Evolutionary conservation across 1,140 invertebrate species (phyloP).

Genomic region (Caenorhabditis inopinata): DNA sequence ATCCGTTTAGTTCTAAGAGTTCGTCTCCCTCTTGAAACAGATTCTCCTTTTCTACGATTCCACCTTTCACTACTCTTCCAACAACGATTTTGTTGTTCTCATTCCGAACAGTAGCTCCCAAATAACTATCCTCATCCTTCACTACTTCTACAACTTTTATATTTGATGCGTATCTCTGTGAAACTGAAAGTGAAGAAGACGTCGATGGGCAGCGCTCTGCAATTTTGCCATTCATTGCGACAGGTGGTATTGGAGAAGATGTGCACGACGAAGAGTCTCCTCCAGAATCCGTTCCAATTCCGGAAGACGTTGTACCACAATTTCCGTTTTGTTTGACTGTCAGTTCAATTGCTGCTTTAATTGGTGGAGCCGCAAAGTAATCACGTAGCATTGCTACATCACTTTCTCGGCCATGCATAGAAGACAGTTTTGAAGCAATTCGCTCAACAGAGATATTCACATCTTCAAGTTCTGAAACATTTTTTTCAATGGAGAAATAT

Average conservation of each 20-base stretch:
- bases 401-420: constrained; percentile 40
- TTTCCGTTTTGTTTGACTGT: constrained; percentile 43
- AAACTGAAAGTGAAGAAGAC: not conserved
- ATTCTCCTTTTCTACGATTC: constrained; percentile 85
- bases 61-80: constrained; percentile 88
- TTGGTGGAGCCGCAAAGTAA: constrained; percentile 44
- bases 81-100: constrained; percentile 82
- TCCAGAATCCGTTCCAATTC: not conserved
- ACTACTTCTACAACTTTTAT: not conserved
- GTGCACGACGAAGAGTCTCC: constrained; percentile 22
- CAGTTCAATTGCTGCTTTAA: constrained; percentile 47
- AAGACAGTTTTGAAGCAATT: constrained; percentile 47
- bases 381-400: constrained; percentile 43
- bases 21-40: constrained; percentile 72
- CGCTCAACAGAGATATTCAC: constrained; percentile 50
- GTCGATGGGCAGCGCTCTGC: not conserved
- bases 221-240: not conserved
- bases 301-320: constrained; percentile 20
- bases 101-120: constrained; percentile 87
- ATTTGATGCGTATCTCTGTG: not conserved
- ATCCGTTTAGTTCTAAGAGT: constrained; percentile 71
- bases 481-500: no score
- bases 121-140: not conserved
- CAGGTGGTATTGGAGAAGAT: constrained; percentile 17
- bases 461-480: constrained; percentile 51